A percentile compares a stretch with the other conserved stretches of the same genome.
Conservation (phyloP, 2,888 invertebrate species). For the Sinotaia quadrata region DNA sequence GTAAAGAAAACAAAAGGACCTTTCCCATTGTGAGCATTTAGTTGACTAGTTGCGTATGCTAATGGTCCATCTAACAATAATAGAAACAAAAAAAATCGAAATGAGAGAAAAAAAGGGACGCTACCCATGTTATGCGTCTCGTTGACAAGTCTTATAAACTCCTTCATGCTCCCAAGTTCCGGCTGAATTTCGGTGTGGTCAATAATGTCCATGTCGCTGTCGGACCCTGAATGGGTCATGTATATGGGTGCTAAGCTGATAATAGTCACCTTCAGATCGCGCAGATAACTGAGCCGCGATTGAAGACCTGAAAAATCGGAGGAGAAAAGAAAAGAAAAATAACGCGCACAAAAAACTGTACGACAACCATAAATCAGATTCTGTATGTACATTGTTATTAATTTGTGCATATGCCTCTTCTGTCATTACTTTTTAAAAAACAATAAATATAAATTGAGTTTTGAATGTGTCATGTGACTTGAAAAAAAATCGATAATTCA, state of each 20-base stretch:
- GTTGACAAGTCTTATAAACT: slow-evolving; percentile 75
- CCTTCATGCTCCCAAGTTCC: slow-evolving; percentile 82
- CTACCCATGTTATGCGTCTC: slow-evolving; percentile 68
- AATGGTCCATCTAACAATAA: too few species aligned
- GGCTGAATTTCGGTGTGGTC: slow-evolving; percentile 83
- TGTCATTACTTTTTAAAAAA: too few species aligned
- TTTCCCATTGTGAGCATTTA: too few species aligned
- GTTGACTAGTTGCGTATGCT: too few species aligned
- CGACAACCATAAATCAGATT: neutral
- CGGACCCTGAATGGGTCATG: slow-evolving; percentile 34
- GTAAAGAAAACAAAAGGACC: too few species aligned
- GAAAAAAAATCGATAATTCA: too few species aligned
- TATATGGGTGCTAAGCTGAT: slow-evolving; percentile 65
- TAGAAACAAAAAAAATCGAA: too few species aligned
- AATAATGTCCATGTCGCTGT: slow-evolving; percentile 83
- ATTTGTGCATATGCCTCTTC: too few species aligned
- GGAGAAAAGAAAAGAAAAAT: neutral
- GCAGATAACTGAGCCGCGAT: slow-evolving; percentile 59
- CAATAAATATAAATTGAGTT: too few species aligned
- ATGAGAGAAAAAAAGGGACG: too few species aligned
- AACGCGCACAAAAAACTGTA: too few species aligned
- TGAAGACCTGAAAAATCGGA: slow-evolving; percentile 51
- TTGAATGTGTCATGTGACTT: too few species aligned
- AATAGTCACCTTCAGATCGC: slow-evolving; percentile 56
- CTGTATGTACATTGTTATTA: neutral